Base-by-base conservation (phyloP, 2,888 invertebrate genomes). In the Alentia gelatinosa region DNA sequence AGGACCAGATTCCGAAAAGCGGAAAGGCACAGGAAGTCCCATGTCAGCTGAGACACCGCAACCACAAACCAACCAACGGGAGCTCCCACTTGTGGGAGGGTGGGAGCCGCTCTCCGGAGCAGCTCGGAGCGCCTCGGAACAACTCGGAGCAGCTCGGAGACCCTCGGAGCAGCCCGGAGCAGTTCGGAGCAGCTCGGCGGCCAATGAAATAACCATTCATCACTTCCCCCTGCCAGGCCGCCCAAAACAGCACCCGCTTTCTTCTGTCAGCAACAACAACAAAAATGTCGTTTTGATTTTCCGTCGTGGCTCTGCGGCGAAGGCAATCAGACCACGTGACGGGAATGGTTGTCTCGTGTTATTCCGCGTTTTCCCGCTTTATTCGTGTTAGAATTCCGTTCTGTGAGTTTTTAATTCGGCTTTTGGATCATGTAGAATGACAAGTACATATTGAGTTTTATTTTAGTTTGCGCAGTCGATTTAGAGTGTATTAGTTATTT, bases 171-270 rank as follows among this genome's bases (percentile, higher is more conserved):
- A n/a, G n/a, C n/a, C n/a, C n/a, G n/a, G n/a, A n/a, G n/a, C n/a
- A n/a, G n/a, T n/a, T n/a, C n/a, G n/a, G n/a, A 47, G 19, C 47
- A 47, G 47, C 47, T 68, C 68, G 26, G 68, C 23, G 33, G 68
- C 68, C 68, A 68, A 68, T 68, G 68, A 68, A 68, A 68, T 68
- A 68, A 30, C 12, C 26, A 68, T 68, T 68, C 68, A 68, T 68
- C 68, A 68, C 30, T 30, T 12, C 26, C 26, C 9, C 30, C 68
- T 30, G 68, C 30, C 68, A 68, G n/a, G 68, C 30, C 68, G 26
- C 12, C 68, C 68, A 68, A 68, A 68, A 68, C 68, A 68, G 68
- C 26, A 26, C 30, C 68, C 23, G 26, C 23, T 68, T 68, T 68
- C 68, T 68, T 68, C 12, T 68, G 30, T 68, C 30, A 3, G 23